Conservation (phyloP, 2,797 vertebrate species). For the Sibirionetta formosa region DNA sequence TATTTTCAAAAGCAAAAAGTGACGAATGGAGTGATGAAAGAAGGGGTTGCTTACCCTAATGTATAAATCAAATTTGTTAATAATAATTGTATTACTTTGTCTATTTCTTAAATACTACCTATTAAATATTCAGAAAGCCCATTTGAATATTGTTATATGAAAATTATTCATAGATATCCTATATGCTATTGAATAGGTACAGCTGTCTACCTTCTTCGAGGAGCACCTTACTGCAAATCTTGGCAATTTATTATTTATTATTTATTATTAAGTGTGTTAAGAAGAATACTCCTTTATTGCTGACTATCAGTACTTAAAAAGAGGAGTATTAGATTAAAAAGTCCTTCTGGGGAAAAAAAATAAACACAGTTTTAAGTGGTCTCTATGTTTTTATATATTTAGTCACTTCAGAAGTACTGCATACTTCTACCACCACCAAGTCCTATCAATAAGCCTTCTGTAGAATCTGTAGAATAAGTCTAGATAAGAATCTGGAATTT, state of each 20-base stretch:
- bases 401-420: not conserved
- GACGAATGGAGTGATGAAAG: not conserved
- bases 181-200: not conserved
- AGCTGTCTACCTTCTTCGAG: not conserved
- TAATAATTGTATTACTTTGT: not conserved
- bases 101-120: not conserved
- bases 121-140: not conserved
- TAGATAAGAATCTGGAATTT: not conserved
- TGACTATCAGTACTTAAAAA: not conserved
- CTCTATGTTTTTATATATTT: not conserved
- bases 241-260: not conserved
- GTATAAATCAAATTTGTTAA: not conserved
- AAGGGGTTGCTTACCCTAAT: not conserved
- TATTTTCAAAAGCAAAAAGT: not conserved
- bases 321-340: not conserved
- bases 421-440: not conserved
- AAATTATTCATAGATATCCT: not conserved
- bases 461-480: not conserved
- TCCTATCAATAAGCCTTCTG: not conserved
- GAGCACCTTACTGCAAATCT: not conserved
- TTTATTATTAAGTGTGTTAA: not conserved
- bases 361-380: rapidly evolving
- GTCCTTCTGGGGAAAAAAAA: not conserved
- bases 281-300: not conserved
- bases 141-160: not conserved